Base-by-base conservation (phyloP, 2,888 invertebrate genomes). In the Dermolepida albohirtum region DNA sequence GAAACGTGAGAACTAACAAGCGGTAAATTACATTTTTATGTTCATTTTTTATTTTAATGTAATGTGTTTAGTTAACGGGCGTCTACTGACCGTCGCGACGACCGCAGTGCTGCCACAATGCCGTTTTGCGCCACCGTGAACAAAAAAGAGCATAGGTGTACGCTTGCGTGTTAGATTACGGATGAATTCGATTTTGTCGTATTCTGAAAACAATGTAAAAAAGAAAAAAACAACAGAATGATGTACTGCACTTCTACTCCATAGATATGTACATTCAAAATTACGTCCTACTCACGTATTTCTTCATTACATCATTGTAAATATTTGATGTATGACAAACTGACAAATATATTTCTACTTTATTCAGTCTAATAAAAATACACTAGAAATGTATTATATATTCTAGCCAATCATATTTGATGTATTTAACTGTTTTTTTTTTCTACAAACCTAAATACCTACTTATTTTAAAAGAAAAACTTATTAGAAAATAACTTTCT, bases 81-180 rank as follows among this genome's bases (percentile, higher is more conserved):
- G 71, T 70, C 74, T 74, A 73, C 70, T 72, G 70, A 43, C 69
- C 72, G 70, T 73, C 71, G 66, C 73, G 71, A 70, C 74, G 71
- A 69, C 74, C 67, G 71, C 73, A 71, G 67, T 70, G 70, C 70
- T 68, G 65, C 70, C 71, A 66, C 72, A 66, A 67, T 71, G 69
- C 71, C 66, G 68, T 57, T 57, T 52, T 57, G 62, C 59, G 65
- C 41, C 44, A 65, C 40, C 22, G 22, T 27, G 14, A 16, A 6
- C 34, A 10, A 14, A 62, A 52, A 62, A 68, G 55, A 54, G 16
- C 34, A 34, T 34, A 34, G 34, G 34, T 10, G 6, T 34, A 44
- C 69, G 69, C 69, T 17, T 47, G 69, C 69, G 69, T 66, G 41
- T 17, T 47, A 47, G 14, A 29, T 62, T 34, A 49, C 11, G 50